Conservation (phyloP, 1,140 invertebrate species). For the Bombus sibiricus region DNA sequence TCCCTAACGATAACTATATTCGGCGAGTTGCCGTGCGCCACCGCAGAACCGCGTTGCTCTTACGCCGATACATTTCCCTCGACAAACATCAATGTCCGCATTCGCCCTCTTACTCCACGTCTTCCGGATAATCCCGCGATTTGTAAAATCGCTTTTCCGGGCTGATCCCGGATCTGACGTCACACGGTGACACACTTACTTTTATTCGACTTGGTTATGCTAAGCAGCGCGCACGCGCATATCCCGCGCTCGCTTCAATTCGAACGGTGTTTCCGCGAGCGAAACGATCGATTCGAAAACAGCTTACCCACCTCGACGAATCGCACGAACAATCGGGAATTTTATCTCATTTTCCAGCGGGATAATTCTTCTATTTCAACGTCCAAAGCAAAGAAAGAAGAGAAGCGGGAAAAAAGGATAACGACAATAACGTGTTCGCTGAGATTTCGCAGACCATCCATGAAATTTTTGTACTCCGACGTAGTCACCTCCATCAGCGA, state of each 20-base stretch:
- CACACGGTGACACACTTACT: conserved; percentile 14
- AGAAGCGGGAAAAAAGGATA: no score
- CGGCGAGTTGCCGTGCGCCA: conserved; percentile 58
- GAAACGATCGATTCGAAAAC: not conserved
- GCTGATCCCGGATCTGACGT: conserved; percentile 44
- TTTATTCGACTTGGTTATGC: conserved; percentile 20
- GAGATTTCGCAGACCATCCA: not conserved
- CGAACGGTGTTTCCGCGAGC: not conserved
- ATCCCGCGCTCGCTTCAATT: not conserved
- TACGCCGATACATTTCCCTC: conserved; percentile 34
- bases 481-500: not conserved
- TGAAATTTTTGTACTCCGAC: not conserved
- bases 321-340: not conserved
- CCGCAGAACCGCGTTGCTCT: no score
- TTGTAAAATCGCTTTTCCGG: conserved; percentile 45
- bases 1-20: conserved; percentile 73
- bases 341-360: not conserved
- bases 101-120: not conserved
- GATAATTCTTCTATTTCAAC: not conserved
- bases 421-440: not conserved
- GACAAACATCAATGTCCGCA: conserved; percentile 12
- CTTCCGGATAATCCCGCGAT: conserved; percentile 43
- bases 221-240: not conserved
- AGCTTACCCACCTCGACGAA: not conserved
- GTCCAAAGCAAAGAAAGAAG: not conserved